Percentiles rank a stretch among this genome's conserved stretches.
phyloP scores from a whole-genome alignment of 2,113 vertebrate genomes.

The Labeo catla region DNA sequence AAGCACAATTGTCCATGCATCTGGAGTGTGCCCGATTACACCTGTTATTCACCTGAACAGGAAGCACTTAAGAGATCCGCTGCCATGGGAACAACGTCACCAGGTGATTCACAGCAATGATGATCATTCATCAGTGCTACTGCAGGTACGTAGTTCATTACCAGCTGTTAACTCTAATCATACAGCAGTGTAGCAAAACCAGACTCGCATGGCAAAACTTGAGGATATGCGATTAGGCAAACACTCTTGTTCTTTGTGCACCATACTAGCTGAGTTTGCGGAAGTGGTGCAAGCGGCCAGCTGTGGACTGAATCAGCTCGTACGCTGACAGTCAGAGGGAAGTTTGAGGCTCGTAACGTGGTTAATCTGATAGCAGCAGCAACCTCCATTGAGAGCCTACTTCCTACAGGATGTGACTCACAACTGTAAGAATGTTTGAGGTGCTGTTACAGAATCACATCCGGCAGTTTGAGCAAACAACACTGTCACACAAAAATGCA shows the following conservation, averaged over 20 bases:
- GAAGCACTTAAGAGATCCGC: conserved; percentile 12
- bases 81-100: conserved; percentile 7
- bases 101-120: conserved; percentile 26
- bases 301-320: conserved; percentile 13
- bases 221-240: background rate
- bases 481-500: conserved; percentile 15
- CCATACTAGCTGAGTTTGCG: background rate
- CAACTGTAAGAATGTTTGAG: conserved; percentile 16
- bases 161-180: background rate
- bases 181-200: background rate
- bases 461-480: conserved; percentile 18
- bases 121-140: conserved; percentile 5
- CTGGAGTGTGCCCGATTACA: conserved; percentile 11
- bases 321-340: conserved; percentile 21
- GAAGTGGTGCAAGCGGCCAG: conserved; percentile 11
- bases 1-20: background rate
- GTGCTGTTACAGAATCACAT: conserved; percentile 36
- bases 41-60: conserved; percentile 14
- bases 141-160: background rate
- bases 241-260: background rate
- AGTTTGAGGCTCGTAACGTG: conserved; percentile 6
- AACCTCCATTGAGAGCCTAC: conserved; percentile 24
- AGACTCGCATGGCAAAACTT: background rate
- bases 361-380: conserved; percentile 34
- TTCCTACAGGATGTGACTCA: conserved; percentile 55